Evolutionary conservation across 1,140 invertebrate genomes (phyloP).

Genomic region (Pinna nobilis): DNA sequence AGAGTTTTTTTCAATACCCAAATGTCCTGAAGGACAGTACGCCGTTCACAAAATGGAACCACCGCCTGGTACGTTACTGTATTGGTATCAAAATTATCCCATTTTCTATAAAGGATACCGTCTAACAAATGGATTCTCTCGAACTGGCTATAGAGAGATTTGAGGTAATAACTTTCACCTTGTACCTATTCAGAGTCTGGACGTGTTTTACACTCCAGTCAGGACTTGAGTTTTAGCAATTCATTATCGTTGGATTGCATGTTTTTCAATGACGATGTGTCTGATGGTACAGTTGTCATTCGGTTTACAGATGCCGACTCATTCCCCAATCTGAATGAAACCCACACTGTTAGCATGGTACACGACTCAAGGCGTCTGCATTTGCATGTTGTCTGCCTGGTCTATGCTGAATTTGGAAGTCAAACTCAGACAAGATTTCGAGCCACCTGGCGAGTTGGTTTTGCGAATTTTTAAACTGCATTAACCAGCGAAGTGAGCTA

Average conservation of each 20-base stretch:
- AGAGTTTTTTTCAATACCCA: too few relatives aligned
- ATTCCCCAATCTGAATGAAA: not conserved
- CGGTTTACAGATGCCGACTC: not conserved
- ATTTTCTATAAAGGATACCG: not conserved
- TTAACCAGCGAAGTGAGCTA: slow-evolving; percentile 4
- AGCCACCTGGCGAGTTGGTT: slow-evolving; percentile 17
- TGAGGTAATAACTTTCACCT: not conserved
- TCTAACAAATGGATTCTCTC: not conserved
- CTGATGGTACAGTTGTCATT: not conserved
- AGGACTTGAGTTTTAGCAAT: not conserved
- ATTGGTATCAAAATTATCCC: slow-evolving; percentile 4
- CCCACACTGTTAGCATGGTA: not conserved
- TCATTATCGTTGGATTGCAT: not conserved
- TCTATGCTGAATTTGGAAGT: slow-evolving; percentile 43
- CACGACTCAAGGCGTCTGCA: slow-evolving; percentile 49
- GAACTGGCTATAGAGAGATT: not conserved
- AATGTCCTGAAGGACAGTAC: not conserved
- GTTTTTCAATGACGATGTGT: not conserved
- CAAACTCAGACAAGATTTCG: slow-evolving; percentile 33
- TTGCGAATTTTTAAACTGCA: slow-evolving; percentile 19
- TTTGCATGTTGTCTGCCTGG: slow-evolving; percentile 48
- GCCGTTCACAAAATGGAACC: slow-evolving; percentile 5
- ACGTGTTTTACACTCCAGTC: not conserved
- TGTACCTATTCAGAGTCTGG: not conserved
- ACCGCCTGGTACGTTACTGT: not conserved